These are phyloP conservation scores for Pygoscelis adeliae DNA, from an alignment of 2,113 vertebrate species.

Conservation along the genomic window DNA sequence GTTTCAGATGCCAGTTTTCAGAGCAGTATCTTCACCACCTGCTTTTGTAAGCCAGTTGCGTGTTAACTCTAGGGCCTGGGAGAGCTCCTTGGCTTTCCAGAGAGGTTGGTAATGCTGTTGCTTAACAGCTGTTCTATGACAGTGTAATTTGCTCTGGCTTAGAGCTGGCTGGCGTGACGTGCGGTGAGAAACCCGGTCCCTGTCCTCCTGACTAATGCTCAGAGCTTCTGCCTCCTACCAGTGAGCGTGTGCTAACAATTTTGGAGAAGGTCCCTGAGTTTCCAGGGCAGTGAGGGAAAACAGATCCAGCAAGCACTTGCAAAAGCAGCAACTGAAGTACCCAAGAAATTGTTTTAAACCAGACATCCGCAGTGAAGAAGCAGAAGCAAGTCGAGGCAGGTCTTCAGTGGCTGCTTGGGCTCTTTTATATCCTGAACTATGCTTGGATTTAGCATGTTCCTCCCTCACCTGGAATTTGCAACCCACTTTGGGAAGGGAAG, in stretches of 20 bases:
- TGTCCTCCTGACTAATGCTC: not conserved
- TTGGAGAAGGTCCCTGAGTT: not conserved
- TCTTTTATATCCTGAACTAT: not conserved
- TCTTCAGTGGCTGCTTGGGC: not conserved
- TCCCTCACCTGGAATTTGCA: not conserved
- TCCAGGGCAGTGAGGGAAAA: not conserved
- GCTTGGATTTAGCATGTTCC: not conserved
- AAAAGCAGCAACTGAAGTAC: not conserved
- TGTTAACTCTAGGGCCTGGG: not conserved
- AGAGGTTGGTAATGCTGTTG: not conserved
- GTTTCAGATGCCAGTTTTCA: not conserved
- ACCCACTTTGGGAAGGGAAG: not conserved
- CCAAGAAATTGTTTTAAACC: not conserved
- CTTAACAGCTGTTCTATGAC: not conserved
- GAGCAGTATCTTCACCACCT: not conserved
- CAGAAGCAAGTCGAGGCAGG: not conserved
- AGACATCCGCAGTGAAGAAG: not conserved
- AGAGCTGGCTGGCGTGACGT: not conserved
- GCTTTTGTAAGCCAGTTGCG: not conserved
- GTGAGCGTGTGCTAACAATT: not conserved
- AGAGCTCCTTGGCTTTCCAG: not conserved
- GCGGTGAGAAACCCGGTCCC: not conserved
- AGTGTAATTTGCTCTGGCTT: not conserved
- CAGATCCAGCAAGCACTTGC: not conserved
- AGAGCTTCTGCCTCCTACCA: not conserved